A percentile compares a stretch with the other conserved stretches of the same genome.
phyloP scores from a whole-genome alignment of 1,140 invertebrate genomes.

The Amphibalanus amphitrite region DNA sequence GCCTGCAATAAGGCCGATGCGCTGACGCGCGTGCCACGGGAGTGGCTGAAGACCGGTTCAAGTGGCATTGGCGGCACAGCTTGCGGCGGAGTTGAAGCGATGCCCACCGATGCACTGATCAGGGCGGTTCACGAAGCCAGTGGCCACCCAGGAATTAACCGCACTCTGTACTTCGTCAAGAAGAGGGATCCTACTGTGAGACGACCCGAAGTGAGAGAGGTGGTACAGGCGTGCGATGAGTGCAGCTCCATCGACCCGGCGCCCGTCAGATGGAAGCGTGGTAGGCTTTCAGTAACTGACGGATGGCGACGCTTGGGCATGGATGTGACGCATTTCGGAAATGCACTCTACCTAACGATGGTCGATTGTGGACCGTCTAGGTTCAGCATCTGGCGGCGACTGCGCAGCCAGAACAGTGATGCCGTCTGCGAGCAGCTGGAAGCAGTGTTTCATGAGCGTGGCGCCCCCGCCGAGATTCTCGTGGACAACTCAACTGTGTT shows the following conservation, averaged over 20 bases:
- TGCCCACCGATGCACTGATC: neutral
- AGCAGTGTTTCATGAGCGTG: neutral
- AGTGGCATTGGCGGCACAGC: neutral
- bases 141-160: neutral
- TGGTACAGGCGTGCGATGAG: neutral
- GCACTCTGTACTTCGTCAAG: neutral
- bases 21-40: neutral
- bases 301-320: neutral
- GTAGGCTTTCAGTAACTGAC: neutral
- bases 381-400: neutral
- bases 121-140: neutral
- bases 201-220: neutral
- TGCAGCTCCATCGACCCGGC: neutral
- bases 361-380: neutral
- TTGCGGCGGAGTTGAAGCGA: neutral
- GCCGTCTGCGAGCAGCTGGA: neutral
- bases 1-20: neutral
- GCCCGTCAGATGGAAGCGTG: neutral
- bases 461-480: neutral
- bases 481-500: neutral
- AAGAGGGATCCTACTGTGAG: neutral
- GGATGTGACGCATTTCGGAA: neutral
- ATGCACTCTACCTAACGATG: neutral
- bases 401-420: neutral
- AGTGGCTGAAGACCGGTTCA: neutral